phyloP scores from a whole-genome alignment of 2,888 invertebrate genomes.

The Creontiades dilutus region DNA sequence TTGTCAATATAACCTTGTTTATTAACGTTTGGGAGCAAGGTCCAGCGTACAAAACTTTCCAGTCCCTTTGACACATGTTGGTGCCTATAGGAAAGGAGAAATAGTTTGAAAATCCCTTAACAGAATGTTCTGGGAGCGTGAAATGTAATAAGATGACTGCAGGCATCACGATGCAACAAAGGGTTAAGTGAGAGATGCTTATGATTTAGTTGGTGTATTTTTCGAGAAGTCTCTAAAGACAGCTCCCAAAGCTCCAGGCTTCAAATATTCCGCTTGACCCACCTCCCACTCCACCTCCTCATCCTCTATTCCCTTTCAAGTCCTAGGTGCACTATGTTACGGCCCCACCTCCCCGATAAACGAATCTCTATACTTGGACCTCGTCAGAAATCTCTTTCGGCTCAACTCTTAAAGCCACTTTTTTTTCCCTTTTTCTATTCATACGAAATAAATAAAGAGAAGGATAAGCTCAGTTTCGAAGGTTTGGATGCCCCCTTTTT shows the following conservation, averaged over 20 bases:
- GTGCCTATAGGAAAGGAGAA: no score
- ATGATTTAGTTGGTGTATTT: no score
- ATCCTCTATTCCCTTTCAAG: neutral
- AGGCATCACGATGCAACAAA: no score
- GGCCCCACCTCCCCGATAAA: neutral
- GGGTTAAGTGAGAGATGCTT: no score
- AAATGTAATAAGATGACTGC: no score
- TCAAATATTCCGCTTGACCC: conserved; percentile 9
- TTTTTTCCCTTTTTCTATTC: neutral
- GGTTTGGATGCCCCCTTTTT: neutral
- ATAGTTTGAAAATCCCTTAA: no score
- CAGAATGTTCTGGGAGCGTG: no score
- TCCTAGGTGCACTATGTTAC: neutral
- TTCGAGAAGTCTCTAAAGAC: no score
- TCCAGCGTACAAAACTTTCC: no score
- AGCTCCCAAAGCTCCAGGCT: neutral
- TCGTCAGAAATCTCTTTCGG: neutral
- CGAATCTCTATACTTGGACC: neutral
- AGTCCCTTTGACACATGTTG: no score
- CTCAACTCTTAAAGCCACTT: neutral
- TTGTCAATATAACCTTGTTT: no score
- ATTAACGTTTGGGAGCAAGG: no score
- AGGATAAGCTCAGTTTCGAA: neutral
- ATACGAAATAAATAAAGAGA: conserved; percentile 20
- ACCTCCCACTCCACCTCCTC: neutral